Evolutionary conservation across 2,888 invertebrate genomes (phyloP).

Genomic region (Colostygia pectinataria): DNA sequence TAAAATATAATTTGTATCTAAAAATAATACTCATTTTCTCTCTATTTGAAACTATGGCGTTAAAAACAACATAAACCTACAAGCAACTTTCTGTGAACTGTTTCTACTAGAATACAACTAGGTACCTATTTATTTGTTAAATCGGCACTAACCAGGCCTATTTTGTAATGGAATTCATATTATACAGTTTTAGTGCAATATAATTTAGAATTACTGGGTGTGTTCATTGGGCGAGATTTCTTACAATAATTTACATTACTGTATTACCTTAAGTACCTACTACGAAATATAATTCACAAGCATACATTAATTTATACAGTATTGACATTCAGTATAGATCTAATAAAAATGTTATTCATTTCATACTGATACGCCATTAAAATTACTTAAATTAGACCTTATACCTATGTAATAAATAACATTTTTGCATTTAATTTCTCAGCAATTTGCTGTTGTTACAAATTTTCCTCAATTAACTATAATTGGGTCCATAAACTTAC

Average conservation of each 20-base stretch:
- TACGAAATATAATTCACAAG: slow-evolving; percentile 36
- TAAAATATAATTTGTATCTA: slow-evolving; percentile 81
- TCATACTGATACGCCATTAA: slow-evolving; percentile 15
- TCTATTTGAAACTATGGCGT: slow-evolving; percentile 72
- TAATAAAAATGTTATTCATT: slow-evolving; percentile 23
- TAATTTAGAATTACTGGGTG: slow-evolving; percentile 61
- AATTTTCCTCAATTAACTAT: slow-evolving; percentile 11
- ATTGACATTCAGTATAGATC: slow-evolving; percentile 18
- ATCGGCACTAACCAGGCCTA: slow-evolving; percentile 59
- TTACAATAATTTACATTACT: slow-evolving; percentile 51
- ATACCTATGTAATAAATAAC: slow-evolving; percentile 23
- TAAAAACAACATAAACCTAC: slow-evolving; percentile 65
- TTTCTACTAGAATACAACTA: slow-evolving; percentile 55
- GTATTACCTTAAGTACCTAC: slow-evolving; percentile 36
- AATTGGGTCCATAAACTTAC: neutral
- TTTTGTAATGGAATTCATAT: slow-evolving; percentile 62
- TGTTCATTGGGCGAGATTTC: slow-evolving; percentile 71
- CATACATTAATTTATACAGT: slow-evolving; percentile 15
- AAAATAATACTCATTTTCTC: slow-evolving; percentile 79
- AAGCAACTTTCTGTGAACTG: slow-evolving; percentile 64
- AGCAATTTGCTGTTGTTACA: slow-evolving; percentile 13
- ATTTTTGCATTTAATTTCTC: slow-evolving; percentile 19
- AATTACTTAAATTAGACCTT: slow-evolving; percentile 14
- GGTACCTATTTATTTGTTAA: slow-evolving; percentile 40
- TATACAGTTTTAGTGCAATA: slow-evolving; percentile 70